Evolutionary conservation across 2,888 invertebrate genomes (phyloP).

Genomic region (Eristalinus aeneus): DNA sequence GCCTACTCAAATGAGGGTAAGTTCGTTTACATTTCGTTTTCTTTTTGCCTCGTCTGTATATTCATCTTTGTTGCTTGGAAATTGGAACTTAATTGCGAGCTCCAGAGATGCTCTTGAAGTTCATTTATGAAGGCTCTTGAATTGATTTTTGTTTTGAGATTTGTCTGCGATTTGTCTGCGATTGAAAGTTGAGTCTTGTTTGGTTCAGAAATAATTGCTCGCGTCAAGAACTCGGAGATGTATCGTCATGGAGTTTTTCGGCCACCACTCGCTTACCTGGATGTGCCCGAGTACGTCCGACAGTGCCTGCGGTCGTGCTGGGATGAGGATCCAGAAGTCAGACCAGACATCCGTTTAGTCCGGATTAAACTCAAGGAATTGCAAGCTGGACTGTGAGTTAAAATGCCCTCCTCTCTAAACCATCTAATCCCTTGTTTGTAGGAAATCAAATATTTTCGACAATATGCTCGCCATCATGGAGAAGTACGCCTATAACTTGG

Average conservation of each 20-base stretch:
- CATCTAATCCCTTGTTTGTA: constrained; percentile 74
- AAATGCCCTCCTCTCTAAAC: background rate
- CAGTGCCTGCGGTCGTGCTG: constrained; percentile 90
- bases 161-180: background rate
- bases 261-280: constrained; percentile 85
- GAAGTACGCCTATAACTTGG: constrained; percentile 93
- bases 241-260: constrained; percentile 82
- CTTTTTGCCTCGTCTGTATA: background rate
- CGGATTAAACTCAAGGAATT: constrained; percentile 89
- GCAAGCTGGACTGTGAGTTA: constrained; percentile 85
- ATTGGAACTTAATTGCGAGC: constrained; percentile 14
- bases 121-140: background rate
- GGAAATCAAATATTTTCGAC: constrained; percentile 92
- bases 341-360: constrained; percentile 89
- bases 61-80: background rate
- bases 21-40: constrained; percentile 5
- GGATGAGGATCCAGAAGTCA: constrained; percentile 88
- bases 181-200: background rate
- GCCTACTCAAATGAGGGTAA: constrained; percentile 84
- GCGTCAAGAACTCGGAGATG: constrained; percentile 82
- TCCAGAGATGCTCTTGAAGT: background rate
- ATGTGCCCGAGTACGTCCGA: constrained; percentile 88
- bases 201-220: constrained; percentile 83
- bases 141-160: background rate
- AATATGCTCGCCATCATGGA: constrained; percentile 96